phyloP scores from a whole-genome alignment of 2,113 vertebrate genomes.

The Acanthisitta chloris region DNA sequence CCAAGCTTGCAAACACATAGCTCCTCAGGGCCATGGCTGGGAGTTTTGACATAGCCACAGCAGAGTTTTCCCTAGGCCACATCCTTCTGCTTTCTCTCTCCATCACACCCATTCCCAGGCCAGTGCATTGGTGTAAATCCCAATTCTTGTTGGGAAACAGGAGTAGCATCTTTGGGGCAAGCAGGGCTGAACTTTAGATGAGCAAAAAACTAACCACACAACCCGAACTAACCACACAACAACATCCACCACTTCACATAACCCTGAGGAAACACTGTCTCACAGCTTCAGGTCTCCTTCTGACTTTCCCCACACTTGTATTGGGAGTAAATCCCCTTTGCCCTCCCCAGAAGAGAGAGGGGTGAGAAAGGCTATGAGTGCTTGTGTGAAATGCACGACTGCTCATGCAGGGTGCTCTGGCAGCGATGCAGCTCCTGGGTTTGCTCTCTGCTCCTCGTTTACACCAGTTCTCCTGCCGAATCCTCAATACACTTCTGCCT shows the following conservation, averaged over 20 bases:
- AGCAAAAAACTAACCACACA: not conserved
- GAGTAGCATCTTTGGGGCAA: fast-evolving
- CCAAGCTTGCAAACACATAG: not conserved
- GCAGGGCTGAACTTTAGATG: not conserved
- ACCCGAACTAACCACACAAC: not conserved
- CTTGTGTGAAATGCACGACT: fast-evolving
- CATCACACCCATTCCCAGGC: not conserved
- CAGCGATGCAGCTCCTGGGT: not conserved
- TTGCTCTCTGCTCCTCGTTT: not conserved
- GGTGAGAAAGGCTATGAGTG: not conserved
- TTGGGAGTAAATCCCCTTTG: not conserved
- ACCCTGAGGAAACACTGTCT: not conserved
- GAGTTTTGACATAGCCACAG: fast-evolving
- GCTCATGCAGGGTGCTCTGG: not conserved
- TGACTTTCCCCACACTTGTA: fast-evolving
- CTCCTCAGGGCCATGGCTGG: not conserved
- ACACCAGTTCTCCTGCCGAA: not conserved
- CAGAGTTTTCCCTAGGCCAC: not conserved
- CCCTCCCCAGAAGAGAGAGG: not conserved
- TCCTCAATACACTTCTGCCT: fast-evolving
- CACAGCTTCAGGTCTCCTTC: not conserved
- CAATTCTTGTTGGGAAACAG: not conserved
- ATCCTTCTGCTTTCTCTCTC: not conserved
- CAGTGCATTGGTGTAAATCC: not conserved
- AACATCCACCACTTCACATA: not conserved